Conservation (phyloP, 2,113 vertebrate species). For the Haplochromis vanheusdeni region DNA sequence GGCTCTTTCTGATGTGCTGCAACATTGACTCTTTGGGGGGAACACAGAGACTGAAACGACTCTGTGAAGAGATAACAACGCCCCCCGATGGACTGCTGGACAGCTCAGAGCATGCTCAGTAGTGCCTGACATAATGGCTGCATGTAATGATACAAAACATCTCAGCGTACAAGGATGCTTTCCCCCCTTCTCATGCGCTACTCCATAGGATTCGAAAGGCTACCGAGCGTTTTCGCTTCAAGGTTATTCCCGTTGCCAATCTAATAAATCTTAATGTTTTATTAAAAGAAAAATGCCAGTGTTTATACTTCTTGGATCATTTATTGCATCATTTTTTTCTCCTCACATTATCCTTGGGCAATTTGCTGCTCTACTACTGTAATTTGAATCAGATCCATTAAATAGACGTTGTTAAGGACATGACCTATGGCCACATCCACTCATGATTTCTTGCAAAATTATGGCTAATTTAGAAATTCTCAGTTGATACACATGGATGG, state of each 20-base stretch:
- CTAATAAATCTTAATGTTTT: constrained; percentile 1
- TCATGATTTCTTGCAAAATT: background rate
- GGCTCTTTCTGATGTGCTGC: constrained; percentile 68
- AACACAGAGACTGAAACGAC: constrained; percentile 57
- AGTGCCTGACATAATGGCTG: constrained; percentile 45
- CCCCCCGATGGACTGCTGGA: constrained; percentile 60
- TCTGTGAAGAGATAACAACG: constrained; percentile 66
- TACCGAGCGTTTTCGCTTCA: background rate
- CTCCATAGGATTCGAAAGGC: background rate
- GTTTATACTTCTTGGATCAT: constrained; percentile 25
- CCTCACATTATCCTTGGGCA: background rate
- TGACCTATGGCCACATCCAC: background rate
- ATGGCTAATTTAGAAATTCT: constrained; percentile 8
- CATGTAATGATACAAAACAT: constrained; percentile 38
- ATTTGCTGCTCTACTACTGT: constrained; percentile 14
- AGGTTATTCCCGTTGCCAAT: background rate
- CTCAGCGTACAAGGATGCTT: background rate
- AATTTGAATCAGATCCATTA: constrained; percentile 24
- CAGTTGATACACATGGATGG: background rate
- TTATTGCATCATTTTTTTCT: constrained; percentile 6
- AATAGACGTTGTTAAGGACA: constrained; percentile 1
- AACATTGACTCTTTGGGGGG: constrained; percentile 69
- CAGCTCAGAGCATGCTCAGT: constrained; percentile 60
- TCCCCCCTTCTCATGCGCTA: background rate
- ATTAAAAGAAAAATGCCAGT: constrained; percentile 5